phyloP scores from a whole-genome alignment of 2,797 vertebrate genomes.

The Hirundo rustica region DNA sequence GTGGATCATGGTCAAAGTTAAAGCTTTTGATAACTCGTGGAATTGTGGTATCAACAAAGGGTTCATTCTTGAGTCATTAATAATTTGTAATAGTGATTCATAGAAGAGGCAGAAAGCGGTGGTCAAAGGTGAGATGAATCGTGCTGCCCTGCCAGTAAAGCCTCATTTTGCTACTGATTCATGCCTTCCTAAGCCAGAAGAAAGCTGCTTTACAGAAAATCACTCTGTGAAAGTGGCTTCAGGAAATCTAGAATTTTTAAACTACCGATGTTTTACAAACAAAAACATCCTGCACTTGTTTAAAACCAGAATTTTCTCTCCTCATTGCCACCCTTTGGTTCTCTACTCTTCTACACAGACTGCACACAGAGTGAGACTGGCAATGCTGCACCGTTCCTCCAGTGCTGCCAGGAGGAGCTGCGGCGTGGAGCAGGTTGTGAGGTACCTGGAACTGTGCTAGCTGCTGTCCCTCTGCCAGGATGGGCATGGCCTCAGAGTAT shows the following conservation, averaged over 20 bases:
- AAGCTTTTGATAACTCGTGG: not conserved
- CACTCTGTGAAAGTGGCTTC: not conserved
- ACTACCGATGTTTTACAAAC: not conserved
- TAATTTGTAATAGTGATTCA: slow-evolving; percentile 19
- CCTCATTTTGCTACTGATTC: not conserved
- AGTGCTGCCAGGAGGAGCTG: not conserved
- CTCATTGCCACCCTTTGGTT: not conserved
- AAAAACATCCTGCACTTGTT: not conserved
- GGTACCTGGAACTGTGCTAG: not conserved
- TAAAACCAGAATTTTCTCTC: not conserved
- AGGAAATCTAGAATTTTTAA: not conserved
- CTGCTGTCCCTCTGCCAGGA: not conserved
- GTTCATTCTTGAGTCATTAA: not conserved
- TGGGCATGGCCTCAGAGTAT: fast-evolving
- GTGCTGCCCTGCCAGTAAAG: not conserved
- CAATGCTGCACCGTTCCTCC: not conserved
- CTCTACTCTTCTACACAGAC: not conserved
- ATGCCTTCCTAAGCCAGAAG: not conserved
- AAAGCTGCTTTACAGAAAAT: not conserved
- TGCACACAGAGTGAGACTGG: not conserved
- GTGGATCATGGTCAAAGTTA: not conserved
- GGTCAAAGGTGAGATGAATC: slow-evolving; percentile 36
- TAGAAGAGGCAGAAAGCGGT: not conserved
- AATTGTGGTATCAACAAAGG: not conserved
- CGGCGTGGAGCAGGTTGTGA: fast-evolving